Conservation (phyloP, 1,140 invertebrate species). For the Drosophila sucinea region DNA sequence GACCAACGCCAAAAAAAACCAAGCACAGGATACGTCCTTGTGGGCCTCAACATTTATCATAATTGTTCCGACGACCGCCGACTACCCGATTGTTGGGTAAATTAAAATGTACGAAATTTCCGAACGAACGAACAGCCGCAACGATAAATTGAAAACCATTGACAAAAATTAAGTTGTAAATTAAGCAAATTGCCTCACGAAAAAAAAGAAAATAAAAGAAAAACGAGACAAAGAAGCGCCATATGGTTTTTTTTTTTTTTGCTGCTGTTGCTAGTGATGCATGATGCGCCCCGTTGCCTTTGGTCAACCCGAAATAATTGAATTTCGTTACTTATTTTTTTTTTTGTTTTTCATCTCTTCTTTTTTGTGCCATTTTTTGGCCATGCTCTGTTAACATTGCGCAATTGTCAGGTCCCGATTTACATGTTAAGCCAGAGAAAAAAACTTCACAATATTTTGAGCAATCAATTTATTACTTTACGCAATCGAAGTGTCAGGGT, state of each 20-base stretch:
- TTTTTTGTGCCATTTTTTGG: neutral
- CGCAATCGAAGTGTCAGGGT: neutral
- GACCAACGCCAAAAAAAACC: too few relatives aligned
- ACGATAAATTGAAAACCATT: conserved; percentile 18
- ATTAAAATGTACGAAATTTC: conserved; percentile 25
- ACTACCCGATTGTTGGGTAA: conserved; percentile 3
- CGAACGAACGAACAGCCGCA: conserved; percentile 4
- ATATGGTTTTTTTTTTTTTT: neutral
- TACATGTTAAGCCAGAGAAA: conserved; percentile 13
- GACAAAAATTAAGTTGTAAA: conserved; percentile 29
- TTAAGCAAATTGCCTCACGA: conserved; percentile 21
- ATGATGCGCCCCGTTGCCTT: conserved; percentile 5
- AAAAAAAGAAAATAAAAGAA: neutral
- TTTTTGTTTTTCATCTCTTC: neutral
- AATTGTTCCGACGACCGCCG: conserved; percentile 6
- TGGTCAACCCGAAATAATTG: neutral
- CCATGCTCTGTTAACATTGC: conserved; percentile 15
- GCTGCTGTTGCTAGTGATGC: neutral
- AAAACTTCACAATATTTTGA: neutral
- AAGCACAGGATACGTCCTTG: conserved; percentile 1
- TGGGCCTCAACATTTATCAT: conserved; percentile 14
- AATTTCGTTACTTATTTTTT: neutral
- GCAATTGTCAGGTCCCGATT: conserved; percentile 22
- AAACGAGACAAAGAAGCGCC: conserved; percentile 13
- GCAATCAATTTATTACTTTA: conserved; percentile 8